These are phyloP conservation scores for Agapornis roseicollis DNA, from an alignment of 2,113 vertebrate genomes.

Conservation along the genomic window DNA sequence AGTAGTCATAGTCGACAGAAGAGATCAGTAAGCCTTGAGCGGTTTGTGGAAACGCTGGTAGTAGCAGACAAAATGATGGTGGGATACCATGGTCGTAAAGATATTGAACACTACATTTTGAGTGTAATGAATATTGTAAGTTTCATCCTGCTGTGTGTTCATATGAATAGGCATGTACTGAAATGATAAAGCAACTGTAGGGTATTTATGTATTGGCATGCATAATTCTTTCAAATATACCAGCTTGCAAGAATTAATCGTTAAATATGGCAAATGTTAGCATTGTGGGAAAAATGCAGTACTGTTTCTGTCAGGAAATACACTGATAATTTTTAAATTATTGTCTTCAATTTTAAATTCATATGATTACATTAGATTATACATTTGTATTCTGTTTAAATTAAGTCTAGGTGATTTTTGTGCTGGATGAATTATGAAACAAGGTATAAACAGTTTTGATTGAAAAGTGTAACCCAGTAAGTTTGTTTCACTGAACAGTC, in stretches of 20 bases:
- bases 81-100: slow-evolving; percentile 97
- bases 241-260: background rate
- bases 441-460: background rate
- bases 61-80: slow-evolving; percentile 99
- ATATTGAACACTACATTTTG: slow-evolving; percentile 97
- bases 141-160: slow-evolving; percentile 83
- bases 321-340: background rate
- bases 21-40: slow-evolving; percentile 92
- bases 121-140: slow-evolving; percentile 99
- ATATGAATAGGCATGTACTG: background rate
- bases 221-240: background rate
- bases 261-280: background rate
- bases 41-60: slow-evolving; percentile 96
- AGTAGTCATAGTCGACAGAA: slow-evolving; percentile 74
- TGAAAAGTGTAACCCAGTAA: background rate
- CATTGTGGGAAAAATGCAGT: background rate
- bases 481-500: background rate
- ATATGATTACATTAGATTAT: background rate
- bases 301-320: background rate
- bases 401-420: background rate
- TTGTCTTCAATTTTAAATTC: background rate
- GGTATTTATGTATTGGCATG: background rate
- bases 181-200: background rate
- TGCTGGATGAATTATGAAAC: background rate
- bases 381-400: background rate